Evolutionary conservation across 2,113 vertebrate species (phyloP), one percentile per base, ranked within the genome.

Genomic region (Clarias gariepinus): DNA sequence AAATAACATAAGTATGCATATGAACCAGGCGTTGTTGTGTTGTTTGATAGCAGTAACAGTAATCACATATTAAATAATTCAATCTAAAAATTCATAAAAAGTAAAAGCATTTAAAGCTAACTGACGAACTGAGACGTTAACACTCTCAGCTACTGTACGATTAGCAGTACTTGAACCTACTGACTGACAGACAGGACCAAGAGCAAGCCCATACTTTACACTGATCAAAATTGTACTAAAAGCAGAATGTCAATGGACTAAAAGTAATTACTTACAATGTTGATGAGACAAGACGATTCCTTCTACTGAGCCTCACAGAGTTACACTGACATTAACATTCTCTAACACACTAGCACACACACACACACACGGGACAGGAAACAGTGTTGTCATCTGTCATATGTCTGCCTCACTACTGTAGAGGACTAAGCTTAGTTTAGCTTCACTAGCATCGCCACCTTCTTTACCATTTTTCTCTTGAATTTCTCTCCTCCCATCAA

Each of bases 321-420:
- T 69, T 82, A 68, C 33, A 83, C 81, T 85, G 60, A 74, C 82
- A 88, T 81, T 82, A 77, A 81, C 52, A 33, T 71, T 33, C 61
- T 83, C 23, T 76, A 68, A 81, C 81, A 69, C 57, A 73, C 57
- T 25, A 18, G 9, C 57, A 77, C 71, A 82, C n/a, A 33, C 23
- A 60, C 41, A 64, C 18, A 80, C 73, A 86, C 33, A 83, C 16
- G 25, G 41, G 16, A 58, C 88, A 88, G 89, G 89, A 90, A 90
- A 84, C 68, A 64, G 47, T 64, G 81, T n/a, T 69, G 79, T 74
- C 78, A 57, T 57, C 66, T 28, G 71, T 64, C 41, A 55, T 57
- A 58, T 28, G 71, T 64, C 41, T 81, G 23, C 13, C 36, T 74
- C 47, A 53, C 68, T 36, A 30, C 60, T 57, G 55, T 60, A 64